phyloP scores from a whole-genome alignment of 2,113 vertebrate species.

The Apteryx owenii region DNA sequence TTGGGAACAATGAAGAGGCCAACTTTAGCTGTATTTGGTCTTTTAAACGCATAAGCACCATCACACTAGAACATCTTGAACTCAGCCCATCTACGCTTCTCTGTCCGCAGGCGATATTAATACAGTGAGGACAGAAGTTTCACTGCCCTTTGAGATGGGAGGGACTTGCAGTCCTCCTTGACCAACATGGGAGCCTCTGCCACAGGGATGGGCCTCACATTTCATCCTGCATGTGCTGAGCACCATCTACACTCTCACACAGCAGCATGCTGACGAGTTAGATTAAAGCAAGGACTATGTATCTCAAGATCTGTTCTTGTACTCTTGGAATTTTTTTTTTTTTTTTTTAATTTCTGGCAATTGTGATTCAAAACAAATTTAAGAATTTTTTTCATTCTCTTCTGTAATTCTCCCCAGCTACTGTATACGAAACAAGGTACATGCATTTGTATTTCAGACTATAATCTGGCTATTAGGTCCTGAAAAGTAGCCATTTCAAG shows the following conservation, averaged over 20 bases:
- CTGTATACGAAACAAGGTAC: neutral
- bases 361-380: neutral
- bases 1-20: too few species aligned
- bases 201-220: rapidly evolving
- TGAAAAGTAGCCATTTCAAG: neutral
- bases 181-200: neutral
- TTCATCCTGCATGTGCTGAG: neutral
- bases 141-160: rapidly evolving
- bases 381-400: neutral
- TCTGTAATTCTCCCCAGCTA: neutral
- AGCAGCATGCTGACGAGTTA: rapidly evolving
- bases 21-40: neutral
- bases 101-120: neutral
- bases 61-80: rapidly evolving
- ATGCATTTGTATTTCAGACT: neutral
- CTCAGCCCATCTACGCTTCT: neutral
- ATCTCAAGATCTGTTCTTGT: neutral
- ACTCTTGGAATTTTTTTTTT: neutral
- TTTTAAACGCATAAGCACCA: rapidly evolving
- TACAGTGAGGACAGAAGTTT: rapidly evolving
- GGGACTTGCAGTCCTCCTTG: neutral
- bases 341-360: neutral
- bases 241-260: neutral
- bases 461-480: neutral
- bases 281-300: neutral